These are phyloP conservation scores for Helostoma temminkii DNA, from an alignment of 2,797 vertebrate species.

Conservation along the genomic window DNA sequence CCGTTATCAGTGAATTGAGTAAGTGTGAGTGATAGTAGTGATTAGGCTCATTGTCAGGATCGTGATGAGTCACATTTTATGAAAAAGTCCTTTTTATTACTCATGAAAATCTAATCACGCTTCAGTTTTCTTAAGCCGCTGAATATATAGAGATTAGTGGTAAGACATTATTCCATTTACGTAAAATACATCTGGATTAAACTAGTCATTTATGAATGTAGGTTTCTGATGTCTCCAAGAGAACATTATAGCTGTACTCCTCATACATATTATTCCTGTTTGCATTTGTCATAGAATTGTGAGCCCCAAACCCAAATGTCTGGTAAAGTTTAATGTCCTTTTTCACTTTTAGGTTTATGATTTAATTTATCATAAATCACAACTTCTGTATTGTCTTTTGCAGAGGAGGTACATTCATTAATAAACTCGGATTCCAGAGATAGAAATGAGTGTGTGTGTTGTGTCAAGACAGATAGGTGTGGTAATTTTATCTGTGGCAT, in stretches of 20 bases:
- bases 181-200: constrained; percentile 1
- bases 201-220: not conserved
- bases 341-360: not conserved
- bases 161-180: not conserved
- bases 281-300: not conserved
- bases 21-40: constrained; percentile 12
- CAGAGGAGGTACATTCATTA: not conserved
- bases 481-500: constrained; percentile 16
- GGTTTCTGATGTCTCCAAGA: not conserved
- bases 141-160: not conserved
- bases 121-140: not conserved
- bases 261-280: not conserved
- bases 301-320: no score
- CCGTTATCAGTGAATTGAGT: constrained; percentile 22
- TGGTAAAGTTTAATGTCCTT: not conserved
- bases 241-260: not conserved
- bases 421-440: not conserved
- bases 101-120: constrained; percentile 1
- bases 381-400: not conserved
- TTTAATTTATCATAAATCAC: not conserved
- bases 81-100: not conserved
- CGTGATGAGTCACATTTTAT: constrained; percentile 31
- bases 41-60: constrained; percentile 7
- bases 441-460: constrained; percentile 8
- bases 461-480: not conserved